Percentiles rank a stretch among this genome's conserved stretches.
Evolutionary conservation across 2,113 vertebrate genomes (phyloP).

Genomic region (Plecotus auritus): DNA sequence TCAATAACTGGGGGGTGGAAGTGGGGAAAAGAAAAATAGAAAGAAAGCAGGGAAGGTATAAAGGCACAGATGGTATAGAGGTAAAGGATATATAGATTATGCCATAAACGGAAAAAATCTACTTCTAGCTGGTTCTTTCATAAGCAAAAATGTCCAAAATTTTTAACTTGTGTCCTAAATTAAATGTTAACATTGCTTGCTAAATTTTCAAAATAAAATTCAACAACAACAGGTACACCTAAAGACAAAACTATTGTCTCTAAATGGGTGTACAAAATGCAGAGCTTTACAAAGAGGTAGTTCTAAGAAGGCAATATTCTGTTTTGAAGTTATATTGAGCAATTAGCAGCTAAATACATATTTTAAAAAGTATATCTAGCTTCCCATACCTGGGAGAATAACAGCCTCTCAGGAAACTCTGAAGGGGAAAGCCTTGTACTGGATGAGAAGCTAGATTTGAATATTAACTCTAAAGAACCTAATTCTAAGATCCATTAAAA

Average conservation of each 20-base stretch:
- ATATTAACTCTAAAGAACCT: neutral
- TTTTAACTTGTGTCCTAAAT: conserved; percentile 26
- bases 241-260: neutral
- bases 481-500: neutral
- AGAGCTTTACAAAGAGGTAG: neutral
- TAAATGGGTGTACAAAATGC: neutral
- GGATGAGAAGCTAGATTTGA: neutral
- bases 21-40: neutral
- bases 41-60: neutral
- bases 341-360: neutral
- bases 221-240: neutral
- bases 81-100: neutral
- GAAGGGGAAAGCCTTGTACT: neutral
- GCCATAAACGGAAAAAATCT: neutral
- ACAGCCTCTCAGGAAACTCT: neutral
- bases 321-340: conserved; percentile 12
- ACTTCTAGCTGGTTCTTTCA: neutral
- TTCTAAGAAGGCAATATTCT: neutral
- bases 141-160: neutral
- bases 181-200: neutral
- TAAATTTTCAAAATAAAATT: conserved; percentile 44
- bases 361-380: neutral
- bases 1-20: neutral
- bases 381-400: neutral
- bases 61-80: neutral